phyloP scores from a whole-genome alignment of 2,888 invertebrate species.

The Invenusta paracnida region DNA sequence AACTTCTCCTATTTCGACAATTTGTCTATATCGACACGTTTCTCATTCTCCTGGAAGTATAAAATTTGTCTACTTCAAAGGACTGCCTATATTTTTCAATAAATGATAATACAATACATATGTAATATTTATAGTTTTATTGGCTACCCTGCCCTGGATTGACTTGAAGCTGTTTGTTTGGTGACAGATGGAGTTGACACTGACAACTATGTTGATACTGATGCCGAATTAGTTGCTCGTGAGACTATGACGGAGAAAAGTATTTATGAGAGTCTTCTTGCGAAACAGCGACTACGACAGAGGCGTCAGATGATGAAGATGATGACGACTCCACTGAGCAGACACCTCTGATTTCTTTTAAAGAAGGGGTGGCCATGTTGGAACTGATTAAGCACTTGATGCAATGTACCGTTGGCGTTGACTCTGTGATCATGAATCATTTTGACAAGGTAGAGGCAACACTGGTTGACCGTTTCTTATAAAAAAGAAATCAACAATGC shows the following conservation, averaged over 20 bases:
- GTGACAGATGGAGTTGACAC: too few species aligned
- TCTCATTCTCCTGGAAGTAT: neutral
- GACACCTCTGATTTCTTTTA: neutral
- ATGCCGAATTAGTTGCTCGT: too few species aligned
- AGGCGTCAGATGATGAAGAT: neutral
- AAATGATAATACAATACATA: slow-evolving; percentile 15
- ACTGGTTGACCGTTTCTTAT: neutral
- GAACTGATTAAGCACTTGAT: neutral
- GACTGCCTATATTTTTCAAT: slow-evolving; percentile 23
- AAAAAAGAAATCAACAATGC: neutral
- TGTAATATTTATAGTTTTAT: neutral
- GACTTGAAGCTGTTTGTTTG: neutral
- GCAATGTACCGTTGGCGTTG: neutral
- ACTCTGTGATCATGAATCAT: neutral
- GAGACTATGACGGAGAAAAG: too few species aligned
- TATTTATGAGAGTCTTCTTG: too few species aligned
- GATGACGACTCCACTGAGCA: neutral
- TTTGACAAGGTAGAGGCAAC: neutral
- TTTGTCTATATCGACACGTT: slow-evolving; percentile 4
- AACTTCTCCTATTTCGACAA: neutral
- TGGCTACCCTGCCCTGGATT: neutral
- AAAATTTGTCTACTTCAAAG: neutral
- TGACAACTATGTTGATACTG: too few species aligned
- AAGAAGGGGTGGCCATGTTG: neutral
- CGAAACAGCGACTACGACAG: neutral